phyloP scores from a whole-genome alignment of 2,113 vertebrate genomes.

The Aegypius monachus region DNA sequence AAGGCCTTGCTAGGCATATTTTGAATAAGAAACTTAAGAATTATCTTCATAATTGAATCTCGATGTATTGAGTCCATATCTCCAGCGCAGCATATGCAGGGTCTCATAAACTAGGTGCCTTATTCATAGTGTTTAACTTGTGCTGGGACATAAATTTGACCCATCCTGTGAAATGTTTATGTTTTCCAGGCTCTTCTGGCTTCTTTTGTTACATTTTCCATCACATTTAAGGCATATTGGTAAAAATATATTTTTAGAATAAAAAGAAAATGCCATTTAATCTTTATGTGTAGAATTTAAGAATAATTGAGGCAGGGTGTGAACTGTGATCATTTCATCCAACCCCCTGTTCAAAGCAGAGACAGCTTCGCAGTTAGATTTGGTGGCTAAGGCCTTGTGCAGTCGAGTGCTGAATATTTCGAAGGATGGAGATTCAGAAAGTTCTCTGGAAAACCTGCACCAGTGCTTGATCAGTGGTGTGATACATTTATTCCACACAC shows the following conservation, averaged over 20 bases:
- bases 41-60: not conserved
- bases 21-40: not conserved
- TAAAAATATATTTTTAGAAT: not conserved
- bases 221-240: not conserved
- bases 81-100: not conserved
- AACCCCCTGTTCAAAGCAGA: not conserved
- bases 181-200: not conserved
- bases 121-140: not conserved
- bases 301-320: not conserved
- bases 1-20: not conserved
- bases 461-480: not conserved
- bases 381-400: not conserved
- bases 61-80: not conserved
- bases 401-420: not conserved
- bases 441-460: not conserved
- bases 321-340: not conserved
- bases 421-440: not conserved
- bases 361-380: not conserved
- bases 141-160: not conserved
- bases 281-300: not conserved
- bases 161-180: not conserved
- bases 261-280: not conserved
- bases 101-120: not conserved
- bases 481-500: not conserved
- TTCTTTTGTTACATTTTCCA: not conserved